Evolutionary conservation across 1,140 invertebrate genomes (phyloP).

Genomic region (Oryctes rhinoceros): DNA sequence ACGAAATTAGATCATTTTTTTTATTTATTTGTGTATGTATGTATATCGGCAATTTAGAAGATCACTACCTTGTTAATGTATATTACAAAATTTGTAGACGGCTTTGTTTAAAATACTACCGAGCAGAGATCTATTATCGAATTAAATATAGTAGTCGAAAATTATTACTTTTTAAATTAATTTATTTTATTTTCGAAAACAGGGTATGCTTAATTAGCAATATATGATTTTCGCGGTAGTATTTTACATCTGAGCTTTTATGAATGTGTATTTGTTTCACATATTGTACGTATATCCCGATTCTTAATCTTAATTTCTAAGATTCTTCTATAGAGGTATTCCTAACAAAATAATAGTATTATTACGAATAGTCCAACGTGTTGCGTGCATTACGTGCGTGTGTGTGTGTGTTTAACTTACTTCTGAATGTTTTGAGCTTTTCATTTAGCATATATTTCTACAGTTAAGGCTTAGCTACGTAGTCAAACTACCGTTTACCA

Average conservation of each 20-base stretch:
- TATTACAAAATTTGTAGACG: not conserved
- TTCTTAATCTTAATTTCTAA: conserved; percentile 49
- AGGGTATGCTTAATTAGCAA: conserved; percentile 39
- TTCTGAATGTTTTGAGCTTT: conserved; percentile 34
- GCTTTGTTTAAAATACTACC: conserved; percentile 30
- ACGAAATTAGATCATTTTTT: conserved; percentile 44
- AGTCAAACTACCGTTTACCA: conserved; percentile 58
- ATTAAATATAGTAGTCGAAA: conserved; percentile 30
- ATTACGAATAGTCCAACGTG: conserved; percentile 24
- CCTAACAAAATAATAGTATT: conserved; percentile 43
- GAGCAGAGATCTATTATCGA: not conserved
- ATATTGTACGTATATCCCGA: conserved; percentile 25
- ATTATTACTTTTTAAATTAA: conserved; percentile 37
- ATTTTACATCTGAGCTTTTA: not conserved
- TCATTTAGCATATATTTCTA: conserved; percentile 45
- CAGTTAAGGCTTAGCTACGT: conserved; percentile 50
- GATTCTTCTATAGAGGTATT: conserved; percentile 41
- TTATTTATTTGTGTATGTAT: conserved; percentile 49
- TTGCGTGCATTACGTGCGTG: conserved; percentile 10
- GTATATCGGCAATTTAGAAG: conserved; percentile 20
- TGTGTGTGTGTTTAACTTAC: conserved; percentile 29
- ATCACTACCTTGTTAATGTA: not conserved
- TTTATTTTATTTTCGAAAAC: conserved; percentile 37
- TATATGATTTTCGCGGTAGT: conserved; percentile 3
- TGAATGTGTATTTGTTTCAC: conserved; percentile 11